Base-by-base conservation (phyloP, 2,797 vertebrate species). In the Danio aesculapii region DNA sequence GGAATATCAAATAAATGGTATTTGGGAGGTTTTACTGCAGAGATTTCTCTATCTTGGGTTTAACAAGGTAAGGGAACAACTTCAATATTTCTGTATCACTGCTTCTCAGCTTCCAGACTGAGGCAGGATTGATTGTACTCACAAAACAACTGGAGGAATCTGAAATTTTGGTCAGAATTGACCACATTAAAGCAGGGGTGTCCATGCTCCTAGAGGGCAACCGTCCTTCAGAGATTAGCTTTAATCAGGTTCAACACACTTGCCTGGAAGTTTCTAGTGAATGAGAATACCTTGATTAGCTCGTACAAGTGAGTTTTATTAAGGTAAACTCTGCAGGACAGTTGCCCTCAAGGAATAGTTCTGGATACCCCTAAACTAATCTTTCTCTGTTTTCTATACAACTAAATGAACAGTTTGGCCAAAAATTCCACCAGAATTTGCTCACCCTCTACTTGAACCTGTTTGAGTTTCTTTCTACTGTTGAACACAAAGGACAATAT, bases 1-100 rank as follows among this genome's bases (percentile, higher is more conserved):
- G 41, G 69, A 75, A 75, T 64, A 79, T 78, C 64, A 74, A 81
- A 74, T 81, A 74, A 58, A 81, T 67, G 61, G 70, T 55, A 81
- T 73, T 74, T 58, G 79, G 53, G 77, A 63, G 77, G 61, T 71
- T 10, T 72, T 77, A 70, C 75, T 72, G 39, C 47, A 39, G 71
- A 75, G 66, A 71, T 63, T 59, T 81, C 50, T 46, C 71, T 80
- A 63, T 52, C 79, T 80, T 76, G 55, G 58, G n/a, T 70, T 78
- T 75, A 69, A 63, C 68, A 71, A 50, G 69, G 41, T 75, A 71
- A 63, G 14, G 44, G 39, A 66, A 61, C 64, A 52, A 74, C 44
- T 59, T 62, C 30, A 14, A 43, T 66, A 30, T 61, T 81, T 76
- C 61, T 39, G 50, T n/a, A 49, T 19, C 58, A 41, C 49, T 58